These are phyloP conservation scores for Colistium nudipinnis DNA, from an alignment of 2,113 vertebrate genomes.

Conservation along the genomic window DNA sequence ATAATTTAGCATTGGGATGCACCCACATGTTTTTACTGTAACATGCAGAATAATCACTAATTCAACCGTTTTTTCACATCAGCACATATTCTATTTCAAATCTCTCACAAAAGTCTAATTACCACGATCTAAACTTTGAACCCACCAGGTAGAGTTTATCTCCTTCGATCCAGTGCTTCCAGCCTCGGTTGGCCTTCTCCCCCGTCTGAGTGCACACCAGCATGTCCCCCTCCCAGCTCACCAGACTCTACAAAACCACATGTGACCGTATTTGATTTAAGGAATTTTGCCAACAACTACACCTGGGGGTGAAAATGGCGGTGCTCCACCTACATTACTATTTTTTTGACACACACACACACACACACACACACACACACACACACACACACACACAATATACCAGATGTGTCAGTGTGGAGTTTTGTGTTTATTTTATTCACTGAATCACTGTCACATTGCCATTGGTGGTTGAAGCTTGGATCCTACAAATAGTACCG, in stretches of 20 bases:
- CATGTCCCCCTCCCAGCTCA: slow-evolving; percentile 89
- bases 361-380: too few relatives aligned
- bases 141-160: slow-evolving; percentile 88
- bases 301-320: not conserved
- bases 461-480: too few relatives aligned
- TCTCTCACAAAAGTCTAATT: not conserved
- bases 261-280: not conserved
- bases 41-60: not conserved
- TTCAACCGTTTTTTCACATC: too few relatives aligned
- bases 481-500: too few relatives aligned
- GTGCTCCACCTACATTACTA: not conserved
- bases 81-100: not conserved
- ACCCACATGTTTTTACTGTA: too few relatives aligned
- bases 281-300: not conserved
- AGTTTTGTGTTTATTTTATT: not conserved
- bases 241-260: slow-evolving; percentile 80
- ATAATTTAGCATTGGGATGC: not conserved
- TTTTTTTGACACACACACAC: too few relatives aligned
- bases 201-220: slow-evolving; percentile 90
- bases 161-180: slow-evolving; percentile 92
- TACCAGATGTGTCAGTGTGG: not conserved
- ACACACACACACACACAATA: not conserved
- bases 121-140: not conserved
- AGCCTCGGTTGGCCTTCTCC: slow-evolving; percentile 91
- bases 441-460: not conserved